Evolutionary conservation across 2,888 invertebrate genomes (phyloP), one percentile per base, ranked within the genome.

Genomic region (Balanococcus diminutus): DNA sequence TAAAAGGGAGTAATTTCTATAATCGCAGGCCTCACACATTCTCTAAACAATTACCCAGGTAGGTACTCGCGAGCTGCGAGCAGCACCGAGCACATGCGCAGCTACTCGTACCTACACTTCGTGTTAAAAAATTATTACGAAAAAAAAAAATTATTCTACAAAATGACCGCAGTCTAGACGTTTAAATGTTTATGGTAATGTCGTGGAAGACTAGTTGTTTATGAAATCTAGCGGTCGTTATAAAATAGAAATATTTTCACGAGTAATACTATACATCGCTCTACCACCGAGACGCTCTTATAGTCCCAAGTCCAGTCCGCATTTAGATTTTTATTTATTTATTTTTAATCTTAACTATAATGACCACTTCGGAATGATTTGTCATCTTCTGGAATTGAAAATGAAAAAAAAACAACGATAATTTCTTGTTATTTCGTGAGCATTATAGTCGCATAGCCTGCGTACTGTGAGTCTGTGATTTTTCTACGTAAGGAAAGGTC

Each of bases 161-260:
- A 75, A 75, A 75, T 75, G 75, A 75, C 75, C 75, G 75, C 75
- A 75, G 75, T 75, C 75, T 75, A 75, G 75, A 75, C 75, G 32
- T 75, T 75, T 32, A 31, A 75, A 75, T 32, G 75, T 75, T 75
- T 75, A 75, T 75, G 75, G 75, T 75, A 75, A 75, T 75, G 32
- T 75, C 75, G 75, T 75, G 75, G 61, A 75, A 75, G 75, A 75
- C 31, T 75, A 75, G 75, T 67, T 67, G 67, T 75, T 75, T 75
- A 75, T 75, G 75, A 75, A 75, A 75, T 32, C 75, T n/a, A 31
- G 32, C 75, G 75, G 75, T 75, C 75, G 75, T 75, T 75, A 75
- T 75, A 75, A 75, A 32, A 75, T 75, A 75, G 75, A 75, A 75
- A 75, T 75, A 75, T 75, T 75, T 75, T 75, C 75, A 75, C 75